Percentiles rank a stretch among this genome's conserved stretches.
phyloP scores from a whole-genome alignment of 2,888 invertebrate genomes.

The Magallana nippona region DNA sequence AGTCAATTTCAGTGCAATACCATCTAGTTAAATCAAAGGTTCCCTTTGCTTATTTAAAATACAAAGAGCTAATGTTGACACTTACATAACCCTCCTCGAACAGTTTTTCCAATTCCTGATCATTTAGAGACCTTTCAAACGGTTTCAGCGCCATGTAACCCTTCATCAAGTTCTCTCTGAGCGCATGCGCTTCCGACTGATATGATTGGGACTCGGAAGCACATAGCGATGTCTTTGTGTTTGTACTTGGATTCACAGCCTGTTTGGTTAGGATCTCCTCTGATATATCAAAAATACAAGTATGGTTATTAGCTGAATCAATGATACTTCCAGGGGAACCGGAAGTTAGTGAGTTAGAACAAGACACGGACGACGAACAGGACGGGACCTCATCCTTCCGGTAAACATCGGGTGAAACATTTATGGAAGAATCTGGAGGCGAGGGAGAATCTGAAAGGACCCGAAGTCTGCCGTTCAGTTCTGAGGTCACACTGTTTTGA shows the following conservation, averaged over 20 bases:
- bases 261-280: background rate
- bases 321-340: background rate
- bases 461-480: background rate
- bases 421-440: background rate
- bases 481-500: background rate
- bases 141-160: background rate
- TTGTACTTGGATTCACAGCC: background rate
- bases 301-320: background rate
- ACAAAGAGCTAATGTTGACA: background rate
- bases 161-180: background rate
- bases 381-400: background rate
- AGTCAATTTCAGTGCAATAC: no score
- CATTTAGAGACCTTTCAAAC: background rate
- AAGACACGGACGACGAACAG: background rate
- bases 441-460: background rate
- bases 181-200: background rate
- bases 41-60: background rate
- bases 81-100: constrained; percentile 20
- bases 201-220: background rate
- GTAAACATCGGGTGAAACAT: background rate
- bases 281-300: background rate
- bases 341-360: background rate
- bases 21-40: no score
- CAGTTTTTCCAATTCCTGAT: background rate
- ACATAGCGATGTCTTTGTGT: background rate